phyloP scores from a whole-genome alignment of 2,888 invertebrate genomes.

The Drosophila mulleri region DNA sequence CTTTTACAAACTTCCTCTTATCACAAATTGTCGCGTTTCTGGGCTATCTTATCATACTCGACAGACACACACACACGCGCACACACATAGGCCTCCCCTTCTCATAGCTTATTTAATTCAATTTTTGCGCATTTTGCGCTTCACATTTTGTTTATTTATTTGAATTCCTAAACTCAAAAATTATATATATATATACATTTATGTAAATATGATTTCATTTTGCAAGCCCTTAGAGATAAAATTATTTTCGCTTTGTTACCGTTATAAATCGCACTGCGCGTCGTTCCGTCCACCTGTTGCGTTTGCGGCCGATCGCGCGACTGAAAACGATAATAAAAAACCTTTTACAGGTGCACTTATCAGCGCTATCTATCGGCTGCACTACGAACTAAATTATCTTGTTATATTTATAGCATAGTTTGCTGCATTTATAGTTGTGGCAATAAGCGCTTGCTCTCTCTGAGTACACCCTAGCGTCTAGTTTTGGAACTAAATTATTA shows the following conservation, averaged over 20 bases:
- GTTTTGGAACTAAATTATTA: neutral
- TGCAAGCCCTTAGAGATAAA: neutral
- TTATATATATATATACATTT: neutral
- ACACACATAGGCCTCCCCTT: neutral
- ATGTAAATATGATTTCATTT: neutral
- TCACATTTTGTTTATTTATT: neutral
- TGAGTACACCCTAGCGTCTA: slow-evolving; percentile 16
- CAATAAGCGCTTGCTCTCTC: neutral
- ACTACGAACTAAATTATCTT: neutral
- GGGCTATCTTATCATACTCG: slow-evolving; percentile 44
- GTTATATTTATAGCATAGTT: slow-evolving; percentile 23
- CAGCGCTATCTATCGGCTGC: slow-evolving; percentile 17
- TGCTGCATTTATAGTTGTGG: neutral
- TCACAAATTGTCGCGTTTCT: slow-evolving; percentile 44
- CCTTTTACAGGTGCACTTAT: slow-evolving; percentile 11
- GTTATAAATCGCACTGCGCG: slow-evolving; percentile 48
- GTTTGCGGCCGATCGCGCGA: slow-evolving; percentile 62
- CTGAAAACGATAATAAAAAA: slow-evolving; percentile 43
- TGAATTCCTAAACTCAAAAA: neutral
- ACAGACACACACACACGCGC: neutral
- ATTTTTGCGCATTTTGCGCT: slow-evolving; percentile 29
- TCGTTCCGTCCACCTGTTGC: slow-evolving; percentile 56
- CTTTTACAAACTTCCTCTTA: slow-evolving; percentile 14
- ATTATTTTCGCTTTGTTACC: slow-evolving; percentile 40
- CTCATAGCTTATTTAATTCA: slow-evolving; percentile 9